Evolutionary conservation across 2,113 vertebrate species (phyloP).

Genomic region (Pyrgilauda ruficollis): DNA sequence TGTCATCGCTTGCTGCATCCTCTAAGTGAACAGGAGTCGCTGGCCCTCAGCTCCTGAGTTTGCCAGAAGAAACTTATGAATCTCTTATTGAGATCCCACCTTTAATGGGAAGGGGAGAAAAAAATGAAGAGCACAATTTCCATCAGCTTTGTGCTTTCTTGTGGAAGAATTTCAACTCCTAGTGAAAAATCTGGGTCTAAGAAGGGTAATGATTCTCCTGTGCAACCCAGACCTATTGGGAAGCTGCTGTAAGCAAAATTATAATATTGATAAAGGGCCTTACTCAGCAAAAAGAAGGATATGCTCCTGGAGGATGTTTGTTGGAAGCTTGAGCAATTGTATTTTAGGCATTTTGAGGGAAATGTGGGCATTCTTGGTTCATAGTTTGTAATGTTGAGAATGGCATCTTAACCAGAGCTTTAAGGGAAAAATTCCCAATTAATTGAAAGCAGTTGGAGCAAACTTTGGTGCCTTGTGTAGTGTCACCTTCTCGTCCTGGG

Average conservation of each 20-base stretch:
- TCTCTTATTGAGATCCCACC: not conserved
- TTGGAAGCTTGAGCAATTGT: not conserved
- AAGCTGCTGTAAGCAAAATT: not conserved
- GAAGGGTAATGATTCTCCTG: not conserved
- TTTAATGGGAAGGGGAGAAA: not conserved
- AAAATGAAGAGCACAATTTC: not conserved
- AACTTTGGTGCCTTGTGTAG: accelerated
- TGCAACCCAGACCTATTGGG: not conserved
- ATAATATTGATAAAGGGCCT: not conserved
- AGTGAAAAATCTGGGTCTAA: not conserved
- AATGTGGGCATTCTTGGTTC: not conserved
- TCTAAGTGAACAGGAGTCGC: too few species aligned
- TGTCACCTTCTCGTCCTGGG: not conserved
- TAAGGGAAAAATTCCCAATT: not conserved
- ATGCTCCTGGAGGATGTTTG: not conserved
- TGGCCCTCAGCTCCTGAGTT: too few species aligned
- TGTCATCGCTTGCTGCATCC: accelerated
- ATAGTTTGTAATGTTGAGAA: not conserved
- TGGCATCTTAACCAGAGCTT: not conserved
- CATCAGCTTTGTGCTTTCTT: not conserved
- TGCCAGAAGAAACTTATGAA: not conserved
- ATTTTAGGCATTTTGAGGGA: not conserved
- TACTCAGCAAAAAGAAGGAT: not conserved
- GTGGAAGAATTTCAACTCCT: not conserved
- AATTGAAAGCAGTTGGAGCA: not conserved